phyloP scores from a whole-genome alignment of 2,797 vertebrate species.

The Cyclopterus lumpus region DNA sequence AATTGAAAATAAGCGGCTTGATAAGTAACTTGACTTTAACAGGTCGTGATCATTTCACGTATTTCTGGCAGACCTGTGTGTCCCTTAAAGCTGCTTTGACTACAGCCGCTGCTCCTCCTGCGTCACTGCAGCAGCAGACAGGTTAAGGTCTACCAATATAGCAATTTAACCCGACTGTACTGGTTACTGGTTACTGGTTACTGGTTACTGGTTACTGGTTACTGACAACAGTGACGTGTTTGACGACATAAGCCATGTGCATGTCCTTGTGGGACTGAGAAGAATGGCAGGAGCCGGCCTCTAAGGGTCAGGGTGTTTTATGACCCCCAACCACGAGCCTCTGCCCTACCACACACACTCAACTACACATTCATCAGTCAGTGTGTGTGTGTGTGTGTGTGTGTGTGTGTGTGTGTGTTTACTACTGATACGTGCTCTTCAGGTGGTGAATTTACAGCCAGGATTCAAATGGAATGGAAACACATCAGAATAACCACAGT shows the following conservation, averaged over 20 bases:
- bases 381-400: neutral
- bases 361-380: constrained; percentile 30
- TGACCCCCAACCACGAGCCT: constrained; percentile 40
- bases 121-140: too few relatives aligned
- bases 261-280: constrained; percentile 49
- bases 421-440: constrained; percentile 2
- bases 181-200: too few relatives aligned
- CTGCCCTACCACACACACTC: constrained; percentile 14
- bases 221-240: constrained; percentile 12
- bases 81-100: too few relatives aligned
- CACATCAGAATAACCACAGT: neutral
- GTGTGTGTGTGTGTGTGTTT: neutral
- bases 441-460: neutral
- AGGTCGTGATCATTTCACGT: too few relatives aligned
- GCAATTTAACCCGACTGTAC: too few relatives aligned
- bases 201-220: neutral
- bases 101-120: too few relatives aligned
- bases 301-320: constrained; percentile 49
- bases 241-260: constrained; percentile 32
- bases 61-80: too few relatives aligned
- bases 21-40: too few relatives aligned
- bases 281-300: constrained; percentile 43
- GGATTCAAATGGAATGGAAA: constrained; percentile 15
- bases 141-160: too few relatives aligned
- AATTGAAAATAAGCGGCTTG: too few relatives aligned